These are phyloP conservation scores for Pristis pectinata DNA, from an alignment of 2,797 vertebrate species.

Conservation along the genomic window DNA sequence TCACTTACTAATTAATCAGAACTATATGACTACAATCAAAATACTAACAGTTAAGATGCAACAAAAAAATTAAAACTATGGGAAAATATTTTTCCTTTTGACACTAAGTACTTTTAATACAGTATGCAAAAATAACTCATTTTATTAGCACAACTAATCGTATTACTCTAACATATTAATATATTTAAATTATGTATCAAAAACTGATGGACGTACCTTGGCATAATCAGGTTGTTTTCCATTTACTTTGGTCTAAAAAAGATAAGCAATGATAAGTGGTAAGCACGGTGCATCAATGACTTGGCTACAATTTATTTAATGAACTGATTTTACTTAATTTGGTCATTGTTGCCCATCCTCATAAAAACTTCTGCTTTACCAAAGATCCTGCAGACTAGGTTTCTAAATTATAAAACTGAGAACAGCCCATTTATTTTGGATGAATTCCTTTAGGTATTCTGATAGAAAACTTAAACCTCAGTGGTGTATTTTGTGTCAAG, in stretches of 20 bases:
- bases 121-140: not conserved
- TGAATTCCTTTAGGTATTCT: not conserved
- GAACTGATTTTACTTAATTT: not conserved
- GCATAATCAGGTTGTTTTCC: constrained; percentile 72
- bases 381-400: not conserved
- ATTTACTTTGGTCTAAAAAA: constrained; percentile 67
- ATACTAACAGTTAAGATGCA: not conserved
- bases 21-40: not conserved
- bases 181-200: not conserved
- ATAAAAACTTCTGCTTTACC: not conserved
- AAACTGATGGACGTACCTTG: constrained; percentile 63
- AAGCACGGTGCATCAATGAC: not conserved
- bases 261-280: constrained; percentile 44
- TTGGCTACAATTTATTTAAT: not conserved
- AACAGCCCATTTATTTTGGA: not conserved
- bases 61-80: not conserved
- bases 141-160: not conserved
- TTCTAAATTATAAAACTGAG: not conserved
- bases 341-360: not conserved
- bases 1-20: not conserved
- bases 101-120: not conserved
- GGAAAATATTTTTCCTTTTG: constrained; percentile 3
- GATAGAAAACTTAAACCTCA: not conserved
- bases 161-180: not conserved
- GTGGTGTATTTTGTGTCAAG: not conserved